Percentiles rank a stretch among this genome's conserved stretches.
These are phyloP conservation scores for Lypha dubia DNA, from an alignment of 2,888 invertebrate genomes.

Conservation along the genomic window DNA sequence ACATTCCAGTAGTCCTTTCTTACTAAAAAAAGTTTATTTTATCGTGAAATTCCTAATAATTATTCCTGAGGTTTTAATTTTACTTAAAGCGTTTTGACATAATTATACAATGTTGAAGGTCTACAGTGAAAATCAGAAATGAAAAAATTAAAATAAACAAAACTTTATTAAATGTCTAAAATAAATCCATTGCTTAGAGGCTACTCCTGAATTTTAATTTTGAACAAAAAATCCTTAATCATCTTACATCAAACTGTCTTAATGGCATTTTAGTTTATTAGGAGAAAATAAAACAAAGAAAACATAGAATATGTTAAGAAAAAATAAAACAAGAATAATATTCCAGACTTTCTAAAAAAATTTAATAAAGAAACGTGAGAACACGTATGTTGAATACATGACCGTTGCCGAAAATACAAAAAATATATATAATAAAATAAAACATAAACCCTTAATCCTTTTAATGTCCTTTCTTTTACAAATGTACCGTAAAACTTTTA, in stretches of 20 bases:
- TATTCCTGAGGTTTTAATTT: too few species aligned
- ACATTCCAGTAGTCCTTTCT: too few species aligned
- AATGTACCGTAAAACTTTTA: constrained; percentile 58
- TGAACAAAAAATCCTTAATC: background rate
- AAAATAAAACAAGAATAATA: background rate
- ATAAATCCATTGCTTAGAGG: background rate
- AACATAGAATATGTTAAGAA: background rate
- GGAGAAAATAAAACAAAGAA: too few species aligned
- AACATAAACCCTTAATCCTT: constrained; percentile 49
- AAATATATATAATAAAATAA: background rate
- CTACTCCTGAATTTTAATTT: background rate
- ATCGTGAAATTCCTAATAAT: too few species aligned
- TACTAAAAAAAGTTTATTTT: too few species aligned
- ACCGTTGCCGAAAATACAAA: background rate
- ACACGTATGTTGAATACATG: constrained; percentile 53
- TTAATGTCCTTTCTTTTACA: constrained; percentile 56
- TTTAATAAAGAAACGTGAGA: constrained; percentile 51
- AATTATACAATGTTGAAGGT: too few species aligned
- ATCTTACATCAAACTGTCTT: background rate
- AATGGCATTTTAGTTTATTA: background rate
- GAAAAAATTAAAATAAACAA: too few species aligned
- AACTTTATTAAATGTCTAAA: too few species aligned
- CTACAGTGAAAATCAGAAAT: too few species aligned
- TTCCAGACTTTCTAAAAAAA: background rate
- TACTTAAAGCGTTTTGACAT: too few species aligned